A percentile compares a stretch with the other conserved stretches of the same genome.
Evolutionary conservation across 2,113 vertebrate species (phyloP).

Genomic region (Ahaetulla prasina): DNA sequence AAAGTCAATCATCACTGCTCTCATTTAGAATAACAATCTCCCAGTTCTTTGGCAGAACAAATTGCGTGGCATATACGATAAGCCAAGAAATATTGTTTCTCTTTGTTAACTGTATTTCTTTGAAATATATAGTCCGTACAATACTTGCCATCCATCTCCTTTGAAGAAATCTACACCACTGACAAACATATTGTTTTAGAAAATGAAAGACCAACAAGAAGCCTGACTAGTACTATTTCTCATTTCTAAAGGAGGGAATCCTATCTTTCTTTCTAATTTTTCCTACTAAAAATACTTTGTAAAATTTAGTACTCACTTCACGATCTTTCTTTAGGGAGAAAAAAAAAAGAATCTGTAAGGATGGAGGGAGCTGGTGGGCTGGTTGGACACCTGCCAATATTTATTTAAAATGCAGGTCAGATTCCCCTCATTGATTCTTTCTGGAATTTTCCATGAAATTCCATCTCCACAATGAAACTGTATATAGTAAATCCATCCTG

Average conservation of each 20-base stretch:
- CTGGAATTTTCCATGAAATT: not conserved
- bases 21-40: conserved; percentile 27
- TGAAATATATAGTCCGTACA: not conserved
- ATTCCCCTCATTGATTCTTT: not conserved
- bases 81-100: not conserved
- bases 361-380: not conserved
- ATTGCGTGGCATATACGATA: not conserved
- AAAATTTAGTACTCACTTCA: not conserved
- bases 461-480: not conserved
- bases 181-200: not conserved
- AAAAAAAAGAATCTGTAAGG: not conserved
- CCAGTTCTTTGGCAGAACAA: conserved; percentile 26
- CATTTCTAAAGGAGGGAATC: not conserved
- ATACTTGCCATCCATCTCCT: not conserved
- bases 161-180: not conserved
- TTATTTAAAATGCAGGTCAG: not conserved
- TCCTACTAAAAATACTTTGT: not conserved
- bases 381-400: not conserved
- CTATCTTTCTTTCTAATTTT: not conserved
- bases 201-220: not conserved
- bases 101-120: conserved; percentile 32
- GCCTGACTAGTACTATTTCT: not conserved
- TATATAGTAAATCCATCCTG: not conserved
- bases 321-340: not conserved
- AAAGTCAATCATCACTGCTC: conserved; percentile 17